Evolutionary conservation across 1,140 invertebrate genomes (phyloP).

Genomic region (Aethina tumida): DNA sequence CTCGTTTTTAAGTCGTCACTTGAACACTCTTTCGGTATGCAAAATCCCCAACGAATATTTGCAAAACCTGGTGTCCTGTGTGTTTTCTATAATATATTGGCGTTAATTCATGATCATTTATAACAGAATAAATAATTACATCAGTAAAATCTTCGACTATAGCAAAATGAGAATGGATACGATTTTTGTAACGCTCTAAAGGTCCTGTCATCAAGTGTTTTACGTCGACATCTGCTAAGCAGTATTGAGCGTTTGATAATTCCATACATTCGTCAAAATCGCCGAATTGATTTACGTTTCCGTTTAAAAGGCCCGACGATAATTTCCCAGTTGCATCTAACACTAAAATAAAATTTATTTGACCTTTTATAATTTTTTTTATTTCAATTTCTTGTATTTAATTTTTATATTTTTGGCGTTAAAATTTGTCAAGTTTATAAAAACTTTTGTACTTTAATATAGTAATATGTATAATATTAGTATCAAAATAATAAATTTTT

Average conservation of each 20-base stretch:
- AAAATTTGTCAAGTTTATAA: not conserved
- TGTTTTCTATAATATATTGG: slow-evolving; percentile 40
- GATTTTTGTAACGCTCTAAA: slow-evolving; percentile 11
- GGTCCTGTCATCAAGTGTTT: slow-evolving; percentile 12
- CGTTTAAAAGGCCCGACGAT: slow-evolving; percentile 48
- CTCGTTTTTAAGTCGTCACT: slow-evolving; percentile 41
- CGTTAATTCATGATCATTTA: not conserved
- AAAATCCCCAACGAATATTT: slow-evolving; percentile 50
- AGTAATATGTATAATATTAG: slow-evolving; percentile 4
- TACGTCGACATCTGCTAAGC: slow-evolving; percentile 40
- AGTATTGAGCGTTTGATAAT: slow-evolving; percentile 42
- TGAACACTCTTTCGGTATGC: slow-evolving; percentile 49
- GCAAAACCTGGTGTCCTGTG: slow-evolving; percentile 51
- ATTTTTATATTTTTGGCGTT: not conserved
- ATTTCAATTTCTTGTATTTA: not conserved
- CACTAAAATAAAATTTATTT: slow-evolving; percentile 48
- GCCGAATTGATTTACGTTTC: slow-evolving; percentile 52
- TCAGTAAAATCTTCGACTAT: slow-evolving; percentile 22
- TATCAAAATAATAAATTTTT: slow-evolving; percentile 4
- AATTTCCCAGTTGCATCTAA: slow-evolving; percentile 51
- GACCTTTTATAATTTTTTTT: slow-evolving; percentile 3
- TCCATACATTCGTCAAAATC: slow-evolving; percentile 52
- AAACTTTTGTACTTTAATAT: not conserved
- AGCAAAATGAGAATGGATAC: slow-evolving; percentile 22
- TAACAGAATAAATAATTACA: slow-evolving; percentile 19